phyloP scores from a whole-genome alignment of 2,113 vertebrate genomes.

The Apteryx owenii region DNA sequence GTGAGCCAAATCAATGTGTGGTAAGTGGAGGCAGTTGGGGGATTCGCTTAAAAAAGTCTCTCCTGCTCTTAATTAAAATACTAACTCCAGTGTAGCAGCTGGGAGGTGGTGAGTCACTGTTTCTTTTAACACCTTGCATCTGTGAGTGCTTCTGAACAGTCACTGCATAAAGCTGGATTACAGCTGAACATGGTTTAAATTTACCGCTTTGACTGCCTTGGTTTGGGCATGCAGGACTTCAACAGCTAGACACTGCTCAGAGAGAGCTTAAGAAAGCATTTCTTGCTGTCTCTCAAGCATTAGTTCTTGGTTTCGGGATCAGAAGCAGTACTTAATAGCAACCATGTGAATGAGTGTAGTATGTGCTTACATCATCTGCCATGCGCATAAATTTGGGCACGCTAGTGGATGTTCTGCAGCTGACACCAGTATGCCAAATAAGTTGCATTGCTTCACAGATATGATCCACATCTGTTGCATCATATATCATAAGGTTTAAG shows the following conservation, averaged over 20 bases:
- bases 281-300: not conserved
- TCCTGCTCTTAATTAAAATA: not conserved
- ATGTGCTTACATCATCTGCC: not conserved
- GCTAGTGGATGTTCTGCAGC: not conserved
- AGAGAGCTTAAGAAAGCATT: not conserved
- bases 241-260: not conserved
- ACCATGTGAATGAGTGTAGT: not conserved
- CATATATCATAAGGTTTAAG: not conserved
- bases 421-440: not conserved
- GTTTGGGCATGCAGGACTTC: not conserved
- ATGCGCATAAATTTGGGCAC: not conserved
- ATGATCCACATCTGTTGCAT: not conserved
- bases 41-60: not conserved
- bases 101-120: not conserved
- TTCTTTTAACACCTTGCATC: not conserved
- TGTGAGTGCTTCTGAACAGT: not conserved
- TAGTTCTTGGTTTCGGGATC: not conserved
- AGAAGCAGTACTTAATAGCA: fast-evolving
- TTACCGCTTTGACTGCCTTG: not conserved
- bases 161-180: not conserved
- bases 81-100: not conserved
- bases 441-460: not conserved
- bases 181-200: not conserved
- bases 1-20: not conserved
- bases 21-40: not conserved